Base-by-base conservation (phyloP, 2,888 invertebrate genomes). In the Anagyrus pseudococci region DNA sequence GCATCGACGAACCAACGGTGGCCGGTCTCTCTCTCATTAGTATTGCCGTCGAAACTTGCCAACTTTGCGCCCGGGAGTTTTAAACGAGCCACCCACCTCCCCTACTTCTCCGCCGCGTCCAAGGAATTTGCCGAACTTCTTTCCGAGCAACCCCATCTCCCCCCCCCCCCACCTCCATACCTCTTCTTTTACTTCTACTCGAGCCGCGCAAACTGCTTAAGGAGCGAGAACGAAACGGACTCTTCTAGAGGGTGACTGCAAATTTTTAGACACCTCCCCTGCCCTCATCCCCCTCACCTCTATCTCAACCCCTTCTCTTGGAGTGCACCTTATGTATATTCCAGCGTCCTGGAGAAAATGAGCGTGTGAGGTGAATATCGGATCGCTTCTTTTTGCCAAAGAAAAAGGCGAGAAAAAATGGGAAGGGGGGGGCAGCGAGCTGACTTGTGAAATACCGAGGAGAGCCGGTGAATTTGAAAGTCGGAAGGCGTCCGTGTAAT, bases 1-100 rank as follows among this genome's bases (percentile, higher is more conserved):
- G 57, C 53, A 65, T 65, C 58, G 65, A 50, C 62, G 58, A 54
- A 44, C 29, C 6, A 29, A 10, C 29, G 29, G 50, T 19, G 41
- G 10, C 22, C 37, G 44, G n/a, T n/a, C n/a, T n/a, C n/a, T n/a
- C n/a, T n/a, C 63, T 66, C 66, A 66, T 66, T 66, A 66, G 66
- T 66, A 66, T 66, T 63, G 60, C 60, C 58, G 60, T 58, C 60
- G 60, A 61, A 63, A 55, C 59, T 66, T 60, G 59, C 26, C 54
- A 62, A 62, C 55, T 58, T 62, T 58, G 47, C 48, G 56, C 53
- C 20, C 40, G 46, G 46, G 62, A 66, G 62, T 66, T 66, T 59
- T 57, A 57, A 62, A 63, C 63, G 63, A 59, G 48, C 54, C 29
- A 29, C 41, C 44, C 25, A 6, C 23, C 33, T 37, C 41, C 22